These are phyloP conservation scores for Aethes cnicana DNA, from an alignment of 2,888 invertebrate genomes.

Conservation along the genomic window DNA sequence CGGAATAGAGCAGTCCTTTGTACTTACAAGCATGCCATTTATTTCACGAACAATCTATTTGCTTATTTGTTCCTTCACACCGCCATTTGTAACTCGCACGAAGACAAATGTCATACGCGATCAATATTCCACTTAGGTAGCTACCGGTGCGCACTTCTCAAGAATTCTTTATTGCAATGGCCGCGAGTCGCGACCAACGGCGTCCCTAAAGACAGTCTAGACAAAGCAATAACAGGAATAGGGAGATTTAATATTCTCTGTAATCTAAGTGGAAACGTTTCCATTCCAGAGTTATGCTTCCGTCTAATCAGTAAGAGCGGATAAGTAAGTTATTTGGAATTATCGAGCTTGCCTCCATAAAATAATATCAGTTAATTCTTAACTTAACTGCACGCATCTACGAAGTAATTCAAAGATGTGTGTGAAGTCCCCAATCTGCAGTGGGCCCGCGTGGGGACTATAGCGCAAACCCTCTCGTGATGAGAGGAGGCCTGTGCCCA, in stretches of 20 bases:
- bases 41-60: slow-evolving; percentile 18
- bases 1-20: not conserved
- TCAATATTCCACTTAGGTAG: slow-evolving; percentile 17
- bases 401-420: no score
- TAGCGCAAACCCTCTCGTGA: no score
- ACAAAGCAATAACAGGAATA: slow-evolving; percentile 13
- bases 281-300: not conserved
- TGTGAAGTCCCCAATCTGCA: no score
- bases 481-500: no score
- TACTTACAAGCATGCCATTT: slow-evolving; percentile 8
- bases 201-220: slow-evolving; percentile 10
- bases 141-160: not conserved
- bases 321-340: no score
- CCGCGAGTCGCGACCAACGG: not conserved
- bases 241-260: slow-evolving; percentile 2
- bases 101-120: slow-evolving; percentile 21
- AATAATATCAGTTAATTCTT: no score
- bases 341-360: no score
- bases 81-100: slow-evolving; percentile 14
- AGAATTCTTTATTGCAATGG: slow-evolving; percentile 7
- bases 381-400: no score
- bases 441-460: no score
- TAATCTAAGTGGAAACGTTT: not conserved
- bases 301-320: no score
- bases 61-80: slow-evolving; percentile 8